Evolutionary conservation across 1,140 invertebrate genomes (phyloP), one percentile per base, ranked within the genome.

Genomic region (Aporrectodea caliginosa): DNA sequence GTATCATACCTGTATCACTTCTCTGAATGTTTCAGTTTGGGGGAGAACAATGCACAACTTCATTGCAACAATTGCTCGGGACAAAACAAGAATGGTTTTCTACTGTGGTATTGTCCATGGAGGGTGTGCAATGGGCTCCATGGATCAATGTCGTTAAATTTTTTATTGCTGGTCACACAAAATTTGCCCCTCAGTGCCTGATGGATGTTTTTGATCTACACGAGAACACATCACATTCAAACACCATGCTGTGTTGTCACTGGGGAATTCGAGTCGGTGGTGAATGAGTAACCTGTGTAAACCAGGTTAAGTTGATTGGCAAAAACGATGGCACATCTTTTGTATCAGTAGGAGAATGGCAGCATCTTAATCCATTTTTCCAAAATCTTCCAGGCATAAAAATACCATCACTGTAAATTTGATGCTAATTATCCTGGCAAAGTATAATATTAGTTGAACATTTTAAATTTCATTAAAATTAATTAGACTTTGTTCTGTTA

Each of bases 181-280:
- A 85, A 73, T 85, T 85, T 82, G 80, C 83, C 16, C 83, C 83
- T 6, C 82, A n/a, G n/a, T n/a, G n/a, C n/a, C n/a, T n/a, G n/a
- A 84, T 69, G 84, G 83, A 83, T 83, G 81, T 80, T 85, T 84
- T 81, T 82, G 83, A n/a, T 1, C 35, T 84, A 1, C 74, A 84
- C n/a, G 84, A 85, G 78, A 6, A 22, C 6, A 22, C 43, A n/a
- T n/a, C n/a, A n/a, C n/a, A 58, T 58, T 58, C 43, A 70, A n/a
- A n/a, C n/a, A n/a, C n/a, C n/a, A n/a, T n/a, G n/a, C n/a, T n/a
- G n/a, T n/a, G n/a, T n/a, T n/a, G 77, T 78, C 2, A 69, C 71
- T 29, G 70, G 71, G 68, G 69, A 69, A 78, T 58, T 33, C 58
- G 58, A 2, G 33, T 22, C 32, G n/a, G n/a, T n/a, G n/a, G n/a